phyloP scores from a whole-genome alignment of 1,140 invertebrate genomes.

The Sarcophaga peregrina region DNA sequence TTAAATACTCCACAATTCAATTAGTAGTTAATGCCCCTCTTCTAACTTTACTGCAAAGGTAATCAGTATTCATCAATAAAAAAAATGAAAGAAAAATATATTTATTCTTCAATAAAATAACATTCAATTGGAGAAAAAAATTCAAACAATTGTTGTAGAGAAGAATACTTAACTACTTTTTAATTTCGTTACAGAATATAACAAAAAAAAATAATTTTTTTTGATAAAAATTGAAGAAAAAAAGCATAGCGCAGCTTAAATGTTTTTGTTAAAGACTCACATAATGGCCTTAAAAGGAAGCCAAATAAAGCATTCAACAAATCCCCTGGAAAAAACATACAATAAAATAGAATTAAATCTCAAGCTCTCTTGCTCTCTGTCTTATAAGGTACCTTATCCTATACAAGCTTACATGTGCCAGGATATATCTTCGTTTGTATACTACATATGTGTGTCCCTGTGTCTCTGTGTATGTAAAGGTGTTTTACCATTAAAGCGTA shows the following conservation, averaged over 20 bases:
- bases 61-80: conserved; percentile 11
- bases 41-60: not conserved
- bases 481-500: conserved; percentile 1
- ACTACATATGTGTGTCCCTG: too few species aligned
- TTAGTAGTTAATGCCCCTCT: too few species aligned
- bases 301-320: conserved; percentile 25
- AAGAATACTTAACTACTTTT: not conserved
- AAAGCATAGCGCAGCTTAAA: not conserved
- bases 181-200: not conserved
- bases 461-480: not conserved
- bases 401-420: too few species aligned
- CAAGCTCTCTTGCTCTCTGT: too few species aligned
- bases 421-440: too few species aligned
- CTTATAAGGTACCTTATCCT: too few species aligned
- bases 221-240: not conserved
- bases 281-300: conserved; percentile 34
- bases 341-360: conserved; percentile 19
- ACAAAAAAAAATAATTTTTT: not conserved
- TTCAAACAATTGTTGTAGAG: not conserved
- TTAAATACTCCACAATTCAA: too few species aligned
- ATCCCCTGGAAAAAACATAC: not conserved
- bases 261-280: not conserved
- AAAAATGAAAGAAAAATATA: not conserved
- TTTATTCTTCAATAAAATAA: not conserved
- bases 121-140: not conserved